Conservation (phyloP, 37 sponge, comb jelly and placozoan species). For the Ephydatia muelleri region DNA sequence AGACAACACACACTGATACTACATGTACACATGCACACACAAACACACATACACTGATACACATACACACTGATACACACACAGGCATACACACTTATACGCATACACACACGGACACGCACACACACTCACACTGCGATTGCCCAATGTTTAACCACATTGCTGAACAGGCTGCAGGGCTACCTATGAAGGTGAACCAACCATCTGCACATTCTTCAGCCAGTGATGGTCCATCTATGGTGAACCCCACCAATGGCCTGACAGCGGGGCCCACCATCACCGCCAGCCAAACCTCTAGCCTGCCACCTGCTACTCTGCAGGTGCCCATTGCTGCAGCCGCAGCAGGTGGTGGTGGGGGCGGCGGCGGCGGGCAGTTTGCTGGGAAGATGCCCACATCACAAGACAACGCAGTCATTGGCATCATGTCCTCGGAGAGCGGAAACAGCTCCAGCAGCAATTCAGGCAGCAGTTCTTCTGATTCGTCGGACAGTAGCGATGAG, state of each 20-base stretch:
- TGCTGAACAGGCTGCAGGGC: too few relatives aligned
- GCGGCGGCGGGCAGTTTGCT: conserved; percentile 2
- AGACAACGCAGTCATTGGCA: neutral
- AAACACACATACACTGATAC: too few relatives aligned
- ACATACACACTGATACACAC: neutral
- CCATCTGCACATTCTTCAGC: too few relatives aligned
- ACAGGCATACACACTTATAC: too few relatives aligned
- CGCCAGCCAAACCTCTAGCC: too few relatives aligned
- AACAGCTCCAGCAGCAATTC: conserved; percentile 50
- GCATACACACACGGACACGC: conserved; percentile 1
- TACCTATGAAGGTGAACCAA: too few relatives aligned
- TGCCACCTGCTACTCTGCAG: too few relatives aligned
- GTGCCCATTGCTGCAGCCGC: neutral
- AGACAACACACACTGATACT: neutral
- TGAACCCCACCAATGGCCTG: too few relatives aligned
- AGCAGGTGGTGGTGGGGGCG: conserved; percentile 17
- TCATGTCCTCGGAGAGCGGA: conserved; percentile 12
- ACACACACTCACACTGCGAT: conserved; percentile 10
- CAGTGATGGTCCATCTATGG: too few relatives aligned
- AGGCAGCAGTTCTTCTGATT: conserved; percentile 27
- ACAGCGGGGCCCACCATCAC: neutral
- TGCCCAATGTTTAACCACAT: neutral
- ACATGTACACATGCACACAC: neutral
- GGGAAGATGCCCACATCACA: neutral
- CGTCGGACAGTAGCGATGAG: conserved; percentile 33